Percentiles rank a stretch among this genome's conserved stretches.
These are phyloP conservation scores for Oenanthe oenanthe DNA, from an alignment of 2,113 vertebrate species.

Conservation along the genomic window DNA sequence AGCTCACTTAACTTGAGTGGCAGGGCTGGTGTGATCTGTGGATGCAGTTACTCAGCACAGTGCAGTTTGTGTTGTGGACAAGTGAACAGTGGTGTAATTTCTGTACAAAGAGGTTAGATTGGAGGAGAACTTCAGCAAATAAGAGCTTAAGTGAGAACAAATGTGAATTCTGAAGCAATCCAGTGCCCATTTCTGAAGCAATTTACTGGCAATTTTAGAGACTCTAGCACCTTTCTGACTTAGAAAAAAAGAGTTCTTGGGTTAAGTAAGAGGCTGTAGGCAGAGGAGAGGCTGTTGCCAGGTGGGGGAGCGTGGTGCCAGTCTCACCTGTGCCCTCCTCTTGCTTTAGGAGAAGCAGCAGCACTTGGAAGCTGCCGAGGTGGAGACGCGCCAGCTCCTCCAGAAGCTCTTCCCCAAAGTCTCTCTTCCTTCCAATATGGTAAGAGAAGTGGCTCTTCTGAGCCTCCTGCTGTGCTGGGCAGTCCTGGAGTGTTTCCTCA, in stretches of 20 bases:
- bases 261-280: neutral
- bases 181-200: neutral
- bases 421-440: constrained; percentile 84
- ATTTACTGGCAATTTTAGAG: neutral
- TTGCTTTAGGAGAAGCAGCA: constrained; percentile 86
- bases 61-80: neutral
- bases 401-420: constrained; percentile 91
- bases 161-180: neutral
- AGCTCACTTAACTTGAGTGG: neutral
- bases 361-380: constrained; percentile 79
- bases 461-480: neutral
- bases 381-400: constrained; percentile 84
- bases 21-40: neutral
- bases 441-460: constrained; percentile 50
- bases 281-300: neutral
- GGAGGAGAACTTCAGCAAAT: neutral
- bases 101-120: neutral
- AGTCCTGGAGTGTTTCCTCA: neutral
- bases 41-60: neutral
- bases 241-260: neutral
- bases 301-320: rapidly evolving
- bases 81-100: neutral
- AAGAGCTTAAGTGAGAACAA: neutral
- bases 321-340: neutral
- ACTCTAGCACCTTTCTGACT: neutral